Evolutionary conservation across 1,140 invertebrate genomes (phyloP).

Genomic region (Ectropis grisescens): DNA sequence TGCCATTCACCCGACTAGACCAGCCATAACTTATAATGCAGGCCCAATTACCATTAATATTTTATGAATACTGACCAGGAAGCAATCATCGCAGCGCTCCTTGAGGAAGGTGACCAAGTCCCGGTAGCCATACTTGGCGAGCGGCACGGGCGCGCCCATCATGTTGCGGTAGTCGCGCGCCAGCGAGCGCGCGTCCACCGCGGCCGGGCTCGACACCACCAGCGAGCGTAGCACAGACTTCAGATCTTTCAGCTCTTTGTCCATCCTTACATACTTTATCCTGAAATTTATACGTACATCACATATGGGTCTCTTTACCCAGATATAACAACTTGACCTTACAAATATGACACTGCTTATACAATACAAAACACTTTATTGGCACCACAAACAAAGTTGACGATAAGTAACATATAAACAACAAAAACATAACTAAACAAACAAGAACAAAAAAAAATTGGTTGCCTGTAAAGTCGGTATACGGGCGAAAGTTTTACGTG

Average conservation of each 20-base stretch:
- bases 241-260: constrained; percentile 34
- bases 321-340: too few relatives aligned
- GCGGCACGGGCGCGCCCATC: constrained; percentile 34
- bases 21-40: too few relatives aligned
- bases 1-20: too few relatives aligned
- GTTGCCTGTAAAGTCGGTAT: too few relatives aligned
- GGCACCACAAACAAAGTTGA: too few relatives aligned
- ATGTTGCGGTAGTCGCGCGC: constrained; percentile 42
- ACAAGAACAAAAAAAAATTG: too few relatives aligned
- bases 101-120: constrained; percentile 39
- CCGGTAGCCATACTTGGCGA: constrained; percentile 36
- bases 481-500: too few relatives aligned
- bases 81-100: constrained; percentile 45
- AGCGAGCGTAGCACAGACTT: constrained; percentile 42
- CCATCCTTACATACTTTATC: constrained; percentile 22
- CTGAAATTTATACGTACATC: background rate
- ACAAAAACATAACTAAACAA: too few relatives aligned
- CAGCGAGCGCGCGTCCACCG: constrained; percentile 37
- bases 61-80: constrained; percentile 42
- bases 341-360: background rate
- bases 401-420: too few relatives aligned
- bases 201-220: constrained; percentile 46
- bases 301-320: too few relatives aligned
- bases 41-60: too few relatives aligned
- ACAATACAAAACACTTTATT: too few relatives aligned